phyloP scores from a whole-genome alignment of 2,797 vertebrate species.

The Manis javanica region DNA sequence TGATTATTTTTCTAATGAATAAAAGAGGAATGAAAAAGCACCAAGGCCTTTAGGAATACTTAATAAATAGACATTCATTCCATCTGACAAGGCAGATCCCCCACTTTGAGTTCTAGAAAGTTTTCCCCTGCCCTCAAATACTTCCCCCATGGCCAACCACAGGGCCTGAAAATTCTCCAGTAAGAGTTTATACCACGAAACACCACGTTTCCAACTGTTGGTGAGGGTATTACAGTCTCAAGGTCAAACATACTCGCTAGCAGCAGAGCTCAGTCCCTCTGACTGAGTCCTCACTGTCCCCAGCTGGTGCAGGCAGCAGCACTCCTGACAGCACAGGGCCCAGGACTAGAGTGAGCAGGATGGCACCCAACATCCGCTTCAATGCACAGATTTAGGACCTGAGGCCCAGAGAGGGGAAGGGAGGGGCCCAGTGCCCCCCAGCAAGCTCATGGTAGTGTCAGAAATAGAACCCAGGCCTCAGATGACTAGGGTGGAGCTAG shows the following conservation, averaged over 20 bases:
- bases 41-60: rapidly evolving
- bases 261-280: neutral
- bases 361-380: neutral
- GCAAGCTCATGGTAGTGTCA: neutral
- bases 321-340: neutral
- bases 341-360: neutral
- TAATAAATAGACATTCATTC: neutral
- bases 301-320: neutral
- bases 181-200: neutral
- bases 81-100: neutral
- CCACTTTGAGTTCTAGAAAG: neutral
- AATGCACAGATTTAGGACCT: neutral
- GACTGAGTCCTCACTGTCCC: neutral
- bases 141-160: neutral
- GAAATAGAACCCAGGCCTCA: neutral
- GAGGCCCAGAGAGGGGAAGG: neutral
- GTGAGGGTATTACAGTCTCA: neutral
- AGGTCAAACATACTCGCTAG: neutral
- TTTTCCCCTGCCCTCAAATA: neutral
- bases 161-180: neutral
- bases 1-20: neutral
- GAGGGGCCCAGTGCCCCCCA: neutral
- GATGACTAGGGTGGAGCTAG: neutral
- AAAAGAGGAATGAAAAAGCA: neutral
- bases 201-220: neutral